phyloP scores from a whole-genome alignment of 2,113 vertebrate species.

The Phasianus colchicus region DNA sequence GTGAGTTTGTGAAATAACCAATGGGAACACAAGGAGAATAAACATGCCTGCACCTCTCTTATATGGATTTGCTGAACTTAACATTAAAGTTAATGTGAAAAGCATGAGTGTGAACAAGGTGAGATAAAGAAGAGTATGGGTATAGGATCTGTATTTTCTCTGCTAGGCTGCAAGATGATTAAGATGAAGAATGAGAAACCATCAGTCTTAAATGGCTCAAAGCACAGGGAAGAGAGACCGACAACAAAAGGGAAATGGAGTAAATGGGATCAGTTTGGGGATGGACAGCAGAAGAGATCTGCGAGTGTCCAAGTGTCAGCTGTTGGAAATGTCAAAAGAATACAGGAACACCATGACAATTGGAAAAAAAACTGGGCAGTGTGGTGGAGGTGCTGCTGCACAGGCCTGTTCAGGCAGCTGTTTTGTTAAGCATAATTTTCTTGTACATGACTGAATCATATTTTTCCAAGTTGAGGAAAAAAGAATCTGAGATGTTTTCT shows the following conservation, averaged over 20 bases:
- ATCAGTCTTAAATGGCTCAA: neutral
- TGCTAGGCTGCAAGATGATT: neutral
- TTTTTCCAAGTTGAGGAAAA: constrained; percentile 39
- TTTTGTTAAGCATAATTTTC: constrained; percentile 17
- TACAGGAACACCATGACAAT: neutral
- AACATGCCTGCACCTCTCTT: neutral
- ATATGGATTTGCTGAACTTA: neutral
- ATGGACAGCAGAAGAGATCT: neutral
- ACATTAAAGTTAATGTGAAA: neutral
- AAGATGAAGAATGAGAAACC: neutral
- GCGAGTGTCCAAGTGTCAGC: neutral
- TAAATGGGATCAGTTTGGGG: neutral
- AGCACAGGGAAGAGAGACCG: neutral
- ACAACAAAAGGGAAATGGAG: neutral
- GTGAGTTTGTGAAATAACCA: neutral
- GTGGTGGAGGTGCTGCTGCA: neutral
- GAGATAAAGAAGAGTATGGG: neutral
- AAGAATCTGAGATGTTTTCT: constrained; percentile 10
- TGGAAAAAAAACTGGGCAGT: neutral
- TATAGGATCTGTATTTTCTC: neutral
- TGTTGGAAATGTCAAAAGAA: neutral
- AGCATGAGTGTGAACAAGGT: neutral
- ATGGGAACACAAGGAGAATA: neutral
- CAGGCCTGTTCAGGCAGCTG: constrained; percentile 13
- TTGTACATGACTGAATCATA: constrained; percentile 9